Conservation (phyloP, 2,797 vertebrate genomes). For the Sciurus carolinensis region DNA sequence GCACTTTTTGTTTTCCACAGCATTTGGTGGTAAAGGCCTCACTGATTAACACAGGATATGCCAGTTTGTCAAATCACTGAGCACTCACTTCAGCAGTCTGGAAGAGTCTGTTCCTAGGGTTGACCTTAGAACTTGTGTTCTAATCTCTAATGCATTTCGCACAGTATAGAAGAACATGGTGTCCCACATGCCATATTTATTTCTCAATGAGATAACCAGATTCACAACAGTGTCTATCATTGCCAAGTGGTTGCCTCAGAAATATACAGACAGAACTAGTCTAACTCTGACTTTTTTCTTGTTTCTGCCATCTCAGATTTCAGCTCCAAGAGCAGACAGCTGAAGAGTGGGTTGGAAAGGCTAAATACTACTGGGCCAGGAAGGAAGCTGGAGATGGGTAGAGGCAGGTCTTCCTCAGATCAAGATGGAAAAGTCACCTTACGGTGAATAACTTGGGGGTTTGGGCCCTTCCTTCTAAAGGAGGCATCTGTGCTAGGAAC, state of each 20-base stretch:
- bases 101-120: background rate
- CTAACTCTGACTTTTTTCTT: slow-evolving; percentile 31
- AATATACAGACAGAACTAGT: slow-evolving; percentile 33
- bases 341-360: background rate
- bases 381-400: background rate
- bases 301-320: slow-evolving; percentile 41
- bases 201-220: slow-evolving; percentile 64
- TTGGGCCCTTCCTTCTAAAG: slow-evolving; percentile 15
- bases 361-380: background rate
- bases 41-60: background rate
- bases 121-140: background rate
- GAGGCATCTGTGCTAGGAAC: background rate
- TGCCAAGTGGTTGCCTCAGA: slow-evolving; percentile 60
- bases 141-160: background rate
- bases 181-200: slow-evolving; percentile 8
- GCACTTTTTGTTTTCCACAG: background rate
- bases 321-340: background rate
- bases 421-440: background rate
- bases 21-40: background rate
- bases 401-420: background rate
- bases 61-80: background rate
- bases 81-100: background rate
- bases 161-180: slow-evolving; percentile 39
- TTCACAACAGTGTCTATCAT: slow-evolving; percentile 14
- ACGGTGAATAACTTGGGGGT: background rate